Conservation (phyloP, 2,797 vertebrate genomes). For the Argyrosomus regius region DNA sequence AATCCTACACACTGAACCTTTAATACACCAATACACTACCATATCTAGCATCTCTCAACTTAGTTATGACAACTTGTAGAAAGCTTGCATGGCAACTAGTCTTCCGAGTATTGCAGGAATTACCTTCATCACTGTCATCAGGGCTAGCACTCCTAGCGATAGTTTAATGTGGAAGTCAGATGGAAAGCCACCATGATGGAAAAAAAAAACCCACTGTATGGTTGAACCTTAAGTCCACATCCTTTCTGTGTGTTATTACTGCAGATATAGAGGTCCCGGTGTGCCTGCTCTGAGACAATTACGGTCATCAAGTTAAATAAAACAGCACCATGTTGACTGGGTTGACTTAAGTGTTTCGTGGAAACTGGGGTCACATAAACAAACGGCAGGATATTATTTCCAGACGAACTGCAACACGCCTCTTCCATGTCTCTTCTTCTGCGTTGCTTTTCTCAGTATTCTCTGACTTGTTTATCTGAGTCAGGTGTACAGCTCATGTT, state of each 20-base stretch:
- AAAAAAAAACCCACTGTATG: too few relatives aligned
- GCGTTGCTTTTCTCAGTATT: constrained; percentile 14
- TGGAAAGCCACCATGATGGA: too few relatives aligned
- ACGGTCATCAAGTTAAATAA: neutral
- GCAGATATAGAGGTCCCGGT: constrained; percentile 1
- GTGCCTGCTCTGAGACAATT: constrained; percentile 1
- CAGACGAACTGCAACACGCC: constrained; percentile 44
- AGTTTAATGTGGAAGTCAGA: too few relatives aligned
- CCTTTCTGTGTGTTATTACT: neutral
- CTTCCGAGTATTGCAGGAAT: too few relatives aligned
- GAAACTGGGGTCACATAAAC: constrained; percentile 58
- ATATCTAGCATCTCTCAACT: too few relatives aligned
- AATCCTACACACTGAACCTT: too few relatives aligned
- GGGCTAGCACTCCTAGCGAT: too few relatives aligned
- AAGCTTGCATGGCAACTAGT: too few relatives aligned
- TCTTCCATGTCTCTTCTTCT: neutral
- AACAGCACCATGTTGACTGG: constrained; percentile 29
- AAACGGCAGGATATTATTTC: constrained; percentile 66
- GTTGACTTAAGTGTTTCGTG: constrained; percentile 33
- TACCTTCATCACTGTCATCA: too few relatives aligned
- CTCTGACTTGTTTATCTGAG: constrained; percentile 48
- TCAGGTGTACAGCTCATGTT: constrained; percentile 45
- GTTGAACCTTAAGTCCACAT: neutral
- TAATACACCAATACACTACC: too few relatives aligned
- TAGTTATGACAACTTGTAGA: too few relatives aligned